A percentile compares a stretch with the other conserved stretches of the same genome.
These are phyloP conservation scores for Hemicordylus capensis DNA, from an alignment of 2,113 vertebrate genomes.

Conservation along the genomic window DNA sequence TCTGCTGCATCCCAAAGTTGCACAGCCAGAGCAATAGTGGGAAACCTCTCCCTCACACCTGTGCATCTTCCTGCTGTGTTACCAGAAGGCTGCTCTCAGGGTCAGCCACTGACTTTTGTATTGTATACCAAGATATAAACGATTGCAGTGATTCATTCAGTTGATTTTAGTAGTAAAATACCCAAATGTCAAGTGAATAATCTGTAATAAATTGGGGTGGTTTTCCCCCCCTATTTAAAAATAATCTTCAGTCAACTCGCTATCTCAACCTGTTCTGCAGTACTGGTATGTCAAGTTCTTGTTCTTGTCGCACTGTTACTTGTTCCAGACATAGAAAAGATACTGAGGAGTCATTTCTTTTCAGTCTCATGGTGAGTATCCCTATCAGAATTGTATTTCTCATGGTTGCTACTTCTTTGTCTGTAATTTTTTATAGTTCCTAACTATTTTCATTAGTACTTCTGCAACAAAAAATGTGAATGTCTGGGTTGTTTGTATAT, in stretches of 20 bases:
- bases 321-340: not conserved
- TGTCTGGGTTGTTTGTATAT: not conserved
- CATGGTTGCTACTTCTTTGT: not conserved
- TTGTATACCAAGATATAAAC: not conserved
- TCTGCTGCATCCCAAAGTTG: no score
- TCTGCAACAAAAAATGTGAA: not conserved
- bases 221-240: not conserved
- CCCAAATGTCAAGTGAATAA: not conserved
- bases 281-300: not conserved
- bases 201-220: not conserved
- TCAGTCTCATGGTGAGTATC: not conserved
- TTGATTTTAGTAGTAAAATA: not conserved
- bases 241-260: not conserved
- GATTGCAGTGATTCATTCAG: not conserved
- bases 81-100: no score
- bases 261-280: not conserved
- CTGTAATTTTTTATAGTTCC: constrained; percentile 6
- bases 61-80: no score
- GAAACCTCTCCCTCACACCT: no score
- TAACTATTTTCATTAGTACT: constrained; percentile 5
- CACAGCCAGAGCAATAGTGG: no score
- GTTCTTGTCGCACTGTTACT: not conserved
- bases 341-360: not conserved
- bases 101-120: no score
- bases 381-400: constrained; percentile 24